A percentile compares a stretch with the other conserved stretches of the same genome.
Evolutionary conservation across 1,140 invertebrate species (phyloP).

Genomic region (Microplitis demolitor): DNA sequence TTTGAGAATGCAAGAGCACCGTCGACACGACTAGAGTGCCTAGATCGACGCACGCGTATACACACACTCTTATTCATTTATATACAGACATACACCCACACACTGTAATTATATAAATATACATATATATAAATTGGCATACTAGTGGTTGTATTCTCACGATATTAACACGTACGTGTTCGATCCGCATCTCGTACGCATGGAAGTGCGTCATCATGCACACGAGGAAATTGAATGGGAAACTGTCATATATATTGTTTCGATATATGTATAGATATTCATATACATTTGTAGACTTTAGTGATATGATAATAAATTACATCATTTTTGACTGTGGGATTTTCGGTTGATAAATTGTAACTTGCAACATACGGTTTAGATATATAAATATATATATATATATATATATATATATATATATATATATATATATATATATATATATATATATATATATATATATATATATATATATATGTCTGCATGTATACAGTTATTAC

Average conservation of each 20-base stretch:
- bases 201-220: background rate
- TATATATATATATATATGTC: too few species aligned
- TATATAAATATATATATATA: too few species aligned
- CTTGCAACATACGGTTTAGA: too few species aligned
- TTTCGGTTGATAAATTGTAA: too few species aligned
- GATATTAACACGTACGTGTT: background rate
- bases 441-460: too few species aligned
- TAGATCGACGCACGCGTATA: conserved; percentile 31
- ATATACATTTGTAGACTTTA: too few species aligned
- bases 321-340: too few species aligned
- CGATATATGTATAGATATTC: too few species aligned
- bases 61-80: conserved; percentile 19
- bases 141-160: background rate
- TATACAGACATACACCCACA: background rate
- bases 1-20: background rate
- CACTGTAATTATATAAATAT: background rate
- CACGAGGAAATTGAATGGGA: background rate
- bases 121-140: background rate
- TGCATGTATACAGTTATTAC: too few species aligned
- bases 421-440: too few species aligned
- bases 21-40: conserved; percentile 26
- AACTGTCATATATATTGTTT: background rate
- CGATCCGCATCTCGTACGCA: background rate
- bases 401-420: too few species aligned
- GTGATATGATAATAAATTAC: too few species aligned